phyloP scores from a whole-genome alignment of 2,888 invertebrate genomes.

The Agrochola lota region DNA sequence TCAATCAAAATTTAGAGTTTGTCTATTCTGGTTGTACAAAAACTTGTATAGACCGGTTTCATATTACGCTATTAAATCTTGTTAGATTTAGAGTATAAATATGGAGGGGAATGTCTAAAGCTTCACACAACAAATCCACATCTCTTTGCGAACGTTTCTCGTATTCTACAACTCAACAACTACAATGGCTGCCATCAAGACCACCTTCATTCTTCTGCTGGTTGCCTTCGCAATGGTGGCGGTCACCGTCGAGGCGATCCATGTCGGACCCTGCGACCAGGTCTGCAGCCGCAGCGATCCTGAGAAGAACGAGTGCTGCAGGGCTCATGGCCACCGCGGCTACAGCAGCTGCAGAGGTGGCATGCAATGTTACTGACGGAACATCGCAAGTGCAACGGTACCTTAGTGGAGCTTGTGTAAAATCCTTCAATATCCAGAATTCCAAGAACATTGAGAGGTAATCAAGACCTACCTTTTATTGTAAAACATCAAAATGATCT shows the following conservation, averaged over 20 bases:
- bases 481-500: not conserved
- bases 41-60: accelerated
- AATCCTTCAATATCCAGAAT: not conserved
- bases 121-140: slow-evolving; percentile 1
- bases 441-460: not conserved
- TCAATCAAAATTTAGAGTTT: too few relatives aligned
- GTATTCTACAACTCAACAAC: not conserved
- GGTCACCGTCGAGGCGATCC: slow-evolving; percentile 34
- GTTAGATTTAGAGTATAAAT: not conserved
- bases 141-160: not conserved
- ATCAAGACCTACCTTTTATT: slow-evolving; percentile 1
- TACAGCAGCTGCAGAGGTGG: not conserved
- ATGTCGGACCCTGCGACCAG: slow-evolving; percentile 25
- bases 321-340: slow-evolving; percentile 9
- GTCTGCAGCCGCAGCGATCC: not conserved
- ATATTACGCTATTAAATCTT: not conserved
- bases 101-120: not conserved
- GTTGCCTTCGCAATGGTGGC: slow-evolving; percentile 43
- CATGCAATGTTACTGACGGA: not conserved
- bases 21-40: not conserved
- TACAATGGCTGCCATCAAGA: slow-evolving; percentile 44
- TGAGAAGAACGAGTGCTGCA: slow-evolving; percentile 42
- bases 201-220: slow-evolving; percentile 35
- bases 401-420: too few relatives aligned
- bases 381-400: slow-evolving; percentile 16